phyloP scores from a whole-genome alignment of 2,797 vertebrate genomes.

The Pogonophryne albipinna region DNA sequence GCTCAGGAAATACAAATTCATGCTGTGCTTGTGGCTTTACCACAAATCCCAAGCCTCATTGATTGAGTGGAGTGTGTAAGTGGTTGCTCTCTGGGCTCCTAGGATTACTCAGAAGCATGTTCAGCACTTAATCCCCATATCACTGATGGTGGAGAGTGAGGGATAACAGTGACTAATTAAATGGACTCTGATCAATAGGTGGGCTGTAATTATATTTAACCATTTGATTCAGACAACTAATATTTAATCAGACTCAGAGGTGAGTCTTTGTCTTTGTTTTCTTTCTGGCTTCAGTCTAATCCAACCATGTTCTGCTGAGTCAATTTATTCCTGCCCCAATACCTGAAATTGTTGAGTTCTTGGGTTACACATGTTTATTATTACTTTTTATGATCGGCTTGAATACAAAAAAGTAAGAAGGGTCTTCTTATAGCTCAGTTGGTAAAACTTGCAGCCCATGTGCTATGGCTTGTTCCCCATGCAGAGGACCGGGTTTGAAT shows the following conservation, averaged over 20 bases:
- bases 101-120: slow-evolving; percentile 80
- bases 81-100: slow-evolving; percentile 70
- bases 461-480: too few species aligned
- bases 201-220: slow-evolving; percentile 69
- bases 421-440: too few species aligned
- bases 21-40: slow-evolving; percentile 63
- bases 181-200: slow-evolving; percentile 79
- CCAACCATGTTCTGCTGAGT: neutral
- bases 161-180: slow-evolving; percentile 80
- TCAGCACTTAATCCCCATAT: slow-evolving; percentile 81
- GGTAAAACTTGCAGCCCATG: too few species aligned
- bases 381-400: neutral
- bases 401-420: too few species aligned
- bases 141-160: slow-evolving; percentile 65
- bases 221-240: slow-evolving; percentile 52
- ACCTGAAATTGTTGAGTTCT: neutral
- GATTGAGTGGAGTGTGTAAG: slow-evolving; percentile 81
- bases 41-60: slow-evolving; percentile 77
- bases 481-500: too few species aligned
- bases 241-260: slow-evolving; percentile 30
- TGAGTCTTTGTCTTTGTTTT: slow-evolving; percentile 19
- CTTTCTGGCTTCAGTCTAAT: slow-evolving; percentile 3
- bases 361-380: neutral
- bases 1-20: slow-evolving; percentile 65
- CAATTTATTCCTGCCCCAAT: neutral